Evolutionary conservation across 2,113 vertebrate species (phyloP), one percentile per base, ranked within the genome.

Genomic region (Chiloscyllium plagiosum): DNA sequence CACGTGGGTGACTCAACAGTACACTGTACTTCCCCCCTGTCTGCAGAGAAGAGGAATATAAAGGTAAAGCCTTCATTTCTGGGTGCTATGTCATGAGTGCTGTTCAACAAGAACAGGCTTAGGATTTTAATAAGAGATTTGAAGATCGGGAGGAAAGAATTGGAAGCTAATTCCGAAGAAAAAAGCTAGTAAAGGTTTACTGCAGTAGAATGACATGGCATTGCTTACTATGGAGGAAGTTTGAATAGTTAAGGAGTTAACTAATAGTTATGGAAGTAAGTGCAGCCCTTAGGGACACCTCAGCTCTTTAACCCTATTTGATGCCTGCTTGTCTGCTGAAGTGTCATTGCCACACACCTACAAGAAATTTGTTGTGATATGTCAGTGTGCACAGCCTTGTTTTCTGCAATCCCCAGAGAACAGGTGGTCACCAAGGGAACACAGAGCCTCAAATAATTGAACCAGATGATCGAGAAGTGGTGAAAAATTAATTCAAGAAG

Each of bases 361-460:
- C 89, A 22, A 66, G 61, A 92, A 66, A 61, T 92, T 66, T 92
- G 61, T 92, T 92, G 61, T 66, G 56, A 92, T 68, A 68, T 66
- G 37, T 20, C n/a, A 65, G 33, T 24, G 61, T 68, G 89, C 56
- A 17, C 89, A 37, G 29, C 20, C 29, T 93, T 37, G 61, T 66
- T 93, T 93, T 65, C 61, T 93, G 89, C 56, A 65, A 68, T 93
- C n/a, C 61, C n/a, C 17, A 93, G 89, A 61, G 89, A 93, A 37
- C 89, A 93, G 89, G 61, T 93, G 61, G 89, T 93, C 89, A 15
- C 89, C 89, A 93, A 66, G 89, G 89, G 89, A 93, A 93, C 89
- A 8, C 89, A 37, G 89, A n/a, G 89, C 33, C 19, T 66, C 61
- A 33, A 93, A 37, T 68, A 37, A 93, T 33, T 93, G 61, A 93